Evolutionary conservation across 2,888 invertebrate species (phyloP).

Genomic region (Acleris cristana): DNA sequence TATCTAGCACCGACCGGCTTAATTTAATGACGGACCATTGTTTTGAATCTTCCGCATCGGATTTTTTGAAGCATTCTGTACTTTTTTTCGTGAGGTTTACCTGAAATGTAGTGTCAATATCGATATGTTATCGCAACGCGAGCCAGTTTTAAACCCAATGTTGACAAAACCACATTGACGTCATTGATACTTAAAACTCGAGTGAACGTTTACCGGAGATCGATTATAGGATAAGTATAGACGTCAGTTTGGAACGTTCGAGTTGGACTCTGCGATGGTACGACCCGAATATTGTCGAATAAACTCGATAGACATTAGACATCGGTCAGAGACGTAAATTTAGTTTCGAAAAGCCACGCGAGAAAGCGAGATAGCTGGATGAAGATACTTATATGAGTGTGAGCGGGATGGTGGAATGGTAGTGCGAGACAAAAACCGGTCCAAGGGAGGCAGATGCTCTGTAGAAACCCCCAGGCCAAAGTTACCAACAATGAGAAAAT

Average conservation of each 20-base stretch:
- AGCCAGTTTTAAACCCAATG: neutral
- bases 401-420: slow-evolving; percentile 57
- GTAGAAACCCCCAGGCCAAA: slow-evolving; percentile 74
- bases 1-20: slow-evolving; percentile 57
- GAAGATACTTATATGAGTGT: slow-evolving; percentile 40
- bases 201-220: slow-evolving; percentile 5
- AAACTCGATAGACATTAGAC: slow-evolving; percentile 36
- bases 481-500: slow-evolving; percentile 75
- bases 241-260: slow-evolving; percentile 4
- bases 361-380: slow-evolving; percentile 58
- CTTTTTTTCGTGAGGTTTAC: neutral
- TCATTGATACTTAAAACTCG: slow-evolving; percentile 9
- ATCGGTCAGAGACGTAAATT: slow-evolving; percentile 70
- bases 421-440: slow-evolving; percentile 75
- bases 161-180: slow-evolving; percentile 13
- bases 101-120: neutral
- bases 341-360: slow-evolving; percentile 67
- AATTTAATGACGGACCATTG: slow-evolving; percentile 37
- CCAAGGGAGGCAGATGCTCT: slow-evolving; percentile 77
- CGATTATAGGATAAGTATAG: slow-evolving; percentile 2
- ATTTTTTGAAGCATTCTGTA: slow-evolving; percentile 9
- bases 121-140: neutral
- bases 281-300: slow-evolving; percentile 39
- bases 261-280: neutral
- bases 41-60: slow-evolving; percentile 34